Evolutionary conservation across 1,140 invertebrate species (phyloP).

Genomic region (Bombus breviceps): DNA sequence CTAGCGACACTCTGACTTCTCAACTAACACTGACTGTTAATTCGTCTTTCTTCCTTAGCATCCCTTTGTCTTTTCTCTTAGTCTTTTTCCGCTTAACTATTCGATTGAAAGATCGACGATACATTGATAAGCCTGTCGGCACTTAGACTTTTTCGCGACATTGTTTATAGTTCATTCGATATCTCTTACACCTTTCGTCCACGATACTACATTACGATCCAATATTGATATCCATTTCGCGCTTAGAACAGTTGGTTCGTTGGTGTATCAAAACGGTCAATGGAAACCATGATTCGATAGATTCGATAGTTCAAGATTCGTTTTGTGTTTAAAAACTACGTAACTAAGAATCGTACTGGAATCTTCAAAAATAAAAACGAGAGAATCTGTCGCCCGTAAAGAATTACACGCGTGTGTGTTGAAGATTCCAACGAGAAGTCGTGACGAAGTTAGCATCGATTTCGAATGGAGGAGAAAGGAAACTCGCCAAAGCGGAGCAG

Average conservation of each 20-base stretch:
- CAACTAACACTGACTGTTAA: no score
- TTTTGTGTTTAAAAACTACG: neutral
- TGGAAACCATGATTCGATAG: neutral
- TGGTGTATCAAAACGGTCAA: neutral
- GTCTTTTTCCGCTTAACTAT: no score
- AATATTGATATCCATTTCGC: neutral
- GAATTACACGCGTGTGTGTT: neutral
- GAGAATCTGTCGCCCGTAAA: neutral
- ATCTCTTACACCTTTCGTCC: no score
- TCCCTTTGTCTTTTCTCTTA: no score
- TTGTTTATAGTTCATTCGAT: no score
- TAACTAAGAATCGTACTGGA: neutral
- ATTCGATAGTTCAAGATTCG: neutral
- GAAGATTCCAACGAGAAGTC: neutral
- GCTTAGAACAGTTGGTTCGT: no score
- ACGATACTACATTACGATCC: no score
- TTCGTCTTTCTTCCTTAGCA: no score
- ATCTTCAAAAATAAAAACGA: neutral
- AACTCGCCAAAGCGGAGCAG: constrained; percentile 29
- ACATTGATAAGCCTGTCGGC: no score
- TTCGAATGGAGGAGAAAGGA: neutral
- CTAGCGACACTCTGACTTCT: no score
- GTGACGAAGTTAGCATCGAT: neutral
- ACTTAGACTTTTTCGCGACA: no score
- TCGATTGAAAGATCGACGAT: no score